Percentiles rank a stretch among this genome's conserved stretches.
phyloP scores from a whole-genome alignment of 2,113 vertebrate species.

The Camelus dromedarius region DNA sequence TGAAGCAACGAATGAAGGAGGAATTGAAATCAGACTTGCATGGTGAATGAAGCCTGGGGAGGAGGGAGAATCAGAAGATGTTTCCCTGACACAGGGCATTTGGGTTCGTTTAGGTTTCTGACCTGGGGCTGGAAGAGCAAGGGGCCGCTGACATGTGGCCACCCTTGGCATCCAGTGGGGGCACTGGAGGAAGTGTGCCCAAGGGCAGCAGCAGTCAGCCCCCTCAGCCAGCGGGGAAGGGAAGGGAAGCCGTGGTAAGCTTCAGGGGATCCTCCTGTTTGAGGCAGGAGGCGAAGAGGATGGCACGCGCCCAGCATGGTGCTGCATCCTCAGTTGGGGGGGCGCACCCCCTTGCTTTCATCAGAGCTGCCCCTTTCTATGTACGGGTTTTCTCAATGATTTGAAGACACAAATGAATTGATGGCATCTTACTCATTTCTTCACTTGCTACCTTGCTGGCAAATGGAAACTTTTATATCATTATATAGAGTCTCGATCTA shows the following conservation, averaged over 20 bases:
- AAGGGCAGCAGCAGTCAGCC: background rate
- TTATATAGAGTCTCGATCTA: background rate
- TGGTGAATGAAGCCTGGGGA: background rate
- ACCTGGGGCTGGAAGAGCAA: background rate
- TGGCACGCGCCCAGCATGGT: rapidly evolving
- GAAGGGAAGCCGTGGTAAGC: background rate
- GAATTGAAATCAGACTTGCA: background rate
- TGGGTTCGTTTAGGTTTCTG: background rate
- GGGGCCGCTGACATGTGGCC: background rate
- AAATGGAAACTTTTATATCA: background rate
- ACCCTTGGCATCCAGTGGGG: background rate
- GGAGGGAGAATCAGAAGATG: background rate
- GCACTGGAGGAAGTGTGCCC: background rate
- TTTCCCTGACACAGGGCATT: background rate
- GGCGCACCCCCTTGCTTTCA: background rate
- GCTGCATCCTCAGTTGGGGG: background rate
- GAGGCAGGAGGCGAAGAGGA: background rate
- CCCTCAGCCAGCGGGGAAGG: background rate
- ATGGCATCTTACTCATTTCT: background rate
- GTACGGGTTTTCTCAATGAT: background rate
- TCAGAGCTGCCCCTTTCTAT: background rate
- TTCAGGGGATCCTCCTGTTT: background rate
- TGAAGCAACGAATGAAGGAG: background rate
- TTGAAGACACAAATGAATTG: background rate
- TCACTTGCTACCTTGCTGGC: background rate